Percentiles rank a stretch among this genome's conserved stretches.
Evolutionary conservation across 2,113 vertebrate species (phyloP).

Genomic region (Naja naja): DNA sequence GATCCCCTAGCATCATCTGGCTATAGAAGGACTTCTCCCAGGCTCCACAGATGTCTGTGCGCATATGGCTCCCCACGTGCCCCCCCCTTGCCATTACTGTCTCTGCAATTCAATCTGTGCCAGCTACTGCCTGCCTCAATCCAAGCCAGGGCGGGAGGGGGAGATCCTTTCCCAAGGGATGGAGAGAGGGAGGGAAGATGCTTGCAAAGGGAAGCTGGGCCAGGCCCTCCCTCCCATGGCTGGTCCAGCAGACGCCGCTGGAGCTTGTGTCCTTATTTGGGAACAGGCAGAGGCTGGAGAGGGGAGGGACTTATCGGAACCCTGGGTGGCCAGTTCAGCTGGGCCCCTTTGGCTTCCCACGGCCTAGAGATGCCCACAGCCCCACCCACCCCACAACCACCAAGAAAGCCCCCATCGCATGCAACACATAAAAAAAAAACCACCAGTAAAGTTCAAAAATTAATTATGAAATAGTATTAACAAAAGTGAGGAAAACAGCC

Average conservation of each 20-base stretch:
- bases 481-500: not conserved
- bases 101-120: not conserved
- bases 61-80: not conserved
- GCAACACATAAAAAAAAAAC: not conserved
- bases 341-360: not conserved
- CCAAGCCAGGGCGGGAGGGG: not conserved
- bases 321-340: not conserved
- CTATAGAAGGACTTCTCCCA: not conserved
- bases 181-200: not conserved
- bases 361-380: not conserved
- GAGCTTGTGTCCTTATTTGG: slow-evolving; percentile 17
- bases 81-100: not conserved
- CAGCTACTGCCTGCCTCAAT: not conserved
- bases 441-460: not conserved
- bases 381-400: not conserved
- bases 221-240: not conserved
- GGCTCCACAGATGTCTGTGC: not conserved
- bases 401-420: not conserved
- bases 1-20: not conserved
- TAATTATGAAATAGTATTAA: not conserved
- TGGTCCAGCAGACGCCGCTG: not conserved
- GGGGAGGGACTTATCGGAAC: no score
- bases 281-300: not conserved
- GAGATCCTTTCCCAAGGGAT: not conserved
- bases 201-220: not conserved